Conservation (phyloP, 2,888 invertebrate species). For the Himalopsyche kuldschensis region DNA sequence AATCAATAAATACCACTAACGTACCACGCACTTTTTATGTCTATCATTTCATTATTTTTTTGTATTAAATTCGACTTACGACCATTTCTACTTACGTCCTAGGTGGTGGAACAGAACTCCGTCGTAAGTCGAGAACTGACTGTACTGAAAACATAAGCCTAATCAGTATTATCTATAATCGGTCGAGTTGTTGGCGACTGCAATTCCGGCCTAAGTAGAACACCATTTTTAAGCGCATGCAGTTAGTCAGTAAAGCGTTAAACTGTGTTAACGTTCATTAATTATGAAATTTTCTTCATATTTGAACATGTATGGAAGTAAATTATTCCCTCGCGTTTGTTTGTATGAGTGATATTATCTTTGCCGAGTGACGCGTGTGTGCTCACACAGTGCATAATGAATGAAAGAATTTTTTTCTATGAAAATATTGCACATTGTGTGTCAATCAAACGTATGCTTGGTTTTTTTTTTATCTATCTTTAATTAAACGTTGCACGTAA, state of each 20-base stretch:
- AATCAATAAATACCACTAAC: too few relatives aligned
- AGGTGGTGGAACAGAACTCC: too few relatives aligned
- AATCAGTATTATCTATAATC: too few relatives aligned
- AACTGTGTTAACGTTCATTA: background rate
- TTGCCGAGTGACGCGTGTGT: background rate
- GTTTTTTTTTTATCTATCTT: background rate
- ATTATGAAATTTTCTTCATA: too few relatives aligned
- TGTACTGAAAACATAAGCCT: too few relatives aligned
- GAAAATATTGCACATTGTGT: background rate
- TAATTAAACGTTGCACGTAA: background rate
- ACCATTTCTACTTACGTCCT: too few relatives aligned
- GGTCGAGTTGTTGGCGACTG: too few relatives aligned
- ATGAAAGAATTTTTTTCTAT: background rate
- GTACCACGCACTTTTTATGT: too few relatives aligned
- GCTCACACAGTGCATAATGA: background rate
- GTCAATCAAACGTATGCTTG: background rate
- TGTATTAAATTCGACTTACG: too few relatives aligned
- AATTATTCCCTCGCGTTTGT: background rate
- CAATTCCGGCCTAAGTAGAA: background rate
- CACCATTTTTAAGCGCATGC: background rate
- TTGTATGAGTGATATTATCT: background rate
- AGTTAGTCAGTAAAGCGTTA: background rate
- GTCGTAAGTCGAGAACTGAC: too few relatives aligned
- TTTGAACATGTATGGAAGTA: background rate
- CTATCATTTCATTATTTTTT: too few relatives aligned